Evolutionary conservation across 2,888 invertebrate species (phyloP).

Genomic region (Drosophila conformis): DNA sequence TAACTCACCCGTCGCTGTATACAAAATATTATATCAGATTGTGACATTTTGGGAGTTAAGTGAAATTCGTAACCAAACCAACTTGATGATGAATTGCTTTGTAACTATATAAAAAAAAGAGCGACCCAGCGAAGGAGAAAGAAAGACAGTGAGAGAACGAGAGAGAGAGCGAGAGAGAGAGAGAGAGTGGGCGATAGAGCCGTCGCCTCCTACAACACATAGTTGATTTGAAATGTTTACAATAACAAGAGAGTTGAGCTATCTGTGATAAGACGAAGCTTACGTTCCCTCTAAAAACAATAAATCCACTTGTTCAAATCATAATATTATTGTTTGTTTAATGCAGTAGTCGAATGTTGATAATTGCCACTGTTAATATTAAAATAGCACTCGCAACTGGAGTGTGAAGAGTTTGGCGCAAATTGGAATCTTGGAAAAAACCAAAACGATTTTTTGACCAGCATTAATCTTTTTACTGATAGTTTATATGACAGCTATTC

Average conservation of each 20-base stretch:
- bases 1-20: slow-evolving; percentile 48
- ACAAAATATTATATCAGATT: slow-evolving; percentile 51
- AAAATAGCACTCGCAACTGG: background rate
- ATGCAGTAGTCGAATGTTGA: background rate
- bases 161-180: background rate
- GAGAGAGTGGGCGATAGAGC: slow-evolving; percentile 4
- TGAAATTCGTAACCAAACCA: slow-evolving; percentile 46
- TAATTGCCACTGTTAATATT: background rate
- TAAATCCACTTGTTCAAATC: background rate
- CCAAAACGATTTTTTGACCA: background rate
- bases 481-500: background rate
- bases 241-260: slow-evolving; percentile 21
- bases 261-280: background rate
- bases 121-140: slow-evolving; percentile 9
- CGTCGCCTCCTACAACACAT: slow-evolving; percentile 34
- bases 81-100: slow-evolving; percentile 51
- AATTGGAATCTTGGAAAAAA: background rate
- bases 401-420: background rate
- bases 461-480: background rate
- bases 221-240: slow-evolving; percentile 35
- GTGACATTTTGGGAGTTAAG: slow-evolving; percentile 45
- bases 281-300: slow-evolving; percentile 4
- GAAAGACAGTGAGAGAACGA: slow-evolving; percentile 9
- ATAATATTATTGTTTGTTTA: background rate
- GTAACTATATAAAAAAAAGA: slow-evolving; percentile 12